Percentiles rank a stretch among this genome's conserved stretches.
These are phyloP conservation scores for Griposia aprilina DNA, from an alignment of 2,888 invertebrate species.

Conservation along the genomic window DNA sequence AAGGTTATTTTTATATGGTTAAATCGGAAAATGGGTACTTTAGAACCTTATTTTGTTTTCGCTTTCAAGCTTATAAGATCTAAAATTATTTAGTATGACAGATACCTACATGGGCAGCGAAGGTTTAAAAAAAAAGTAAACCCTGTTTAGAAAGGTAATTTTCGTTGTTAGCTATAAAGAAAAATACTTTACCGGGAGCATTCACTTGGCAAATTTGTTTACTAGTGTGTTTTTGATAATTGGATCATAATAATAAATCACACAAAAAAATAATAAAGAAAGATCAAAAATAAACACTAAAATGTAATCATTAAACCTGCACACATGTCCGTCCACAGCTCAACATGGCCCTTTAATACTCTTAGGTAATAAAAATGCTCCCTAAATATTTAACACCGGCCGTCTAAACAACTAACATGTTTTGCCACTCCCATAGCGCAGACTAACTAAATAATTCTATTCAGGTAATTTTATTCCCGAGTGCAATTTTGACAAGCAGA, in stretches of 20 bases:
- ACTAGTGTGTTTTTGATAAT: neutral
- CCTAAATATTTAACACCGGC: constrained; percentile 41
- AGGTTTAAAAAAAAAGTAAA: neutral
- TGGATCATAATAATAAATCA: neutral
- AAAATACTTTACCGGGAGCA: neutral
- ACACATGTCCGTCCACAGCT: neutral
- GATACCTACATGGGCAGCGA: neutral
- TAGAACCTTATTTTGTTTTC: neutral
- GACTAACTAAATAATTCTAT: constrained; percentile 36
- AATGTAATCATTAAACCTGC: neutral
- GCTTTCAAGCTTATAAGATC: neutral
- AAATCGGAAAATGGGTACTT: constrained; percentile 30
- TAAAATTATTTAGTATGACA: neutral
- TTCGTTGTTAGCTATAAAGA: neutral
- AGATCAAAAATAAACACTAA: neutral
- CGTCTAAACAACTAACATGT: constrained; percentile 40
- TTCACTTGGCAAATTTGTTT: neutral
- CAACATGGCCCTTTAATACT: constrained; percentile 17
- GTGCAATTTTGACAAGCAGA: neutral
- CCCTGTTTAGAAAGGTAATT: neutral
- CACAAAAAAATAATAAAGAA: too few relatives aligned
- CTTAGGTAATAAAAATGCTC: constrained; percentile 36
- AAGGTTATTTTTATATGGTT: constrained; percentile 54
- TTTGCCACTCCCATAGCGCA: constrained; percentile 41
- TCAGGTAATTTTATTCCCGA: constrained; percentile 25